Conservation (phyloP, 2,113 vertebrate genomes). For the Phainopepla nitens region DNA sequence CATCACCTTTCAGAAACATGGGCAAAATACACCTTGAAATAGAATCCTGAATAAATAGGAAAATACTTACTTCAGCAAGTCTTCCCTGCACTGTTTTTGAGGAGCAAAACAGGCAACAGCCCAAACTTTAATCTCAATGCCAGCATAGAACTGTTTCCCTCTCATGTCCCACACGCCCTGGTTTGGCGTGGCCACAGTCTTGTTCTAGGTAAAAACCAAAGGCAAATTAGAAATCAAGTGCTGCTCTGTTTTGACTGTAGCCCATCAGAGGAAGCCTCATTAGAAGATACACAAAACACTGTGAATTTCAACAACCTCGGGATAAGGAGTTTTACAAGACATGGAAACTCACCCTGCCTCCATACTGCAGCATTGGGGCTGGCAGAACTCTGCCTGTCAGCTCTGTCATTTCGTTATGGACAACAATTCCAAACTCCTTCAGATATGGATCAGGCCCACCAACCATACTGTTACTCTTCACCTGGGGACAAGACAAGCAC, state of each 20-base stretch:
- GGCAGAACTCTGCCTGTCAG: slow-evolving; percentile 95
- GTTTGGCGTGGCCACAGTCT: slow-evolving; percentile 98
- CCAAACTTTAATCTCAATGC: slow-evolving; percentile 99
- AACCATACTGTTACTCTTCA: slow-evolving; percentile 99
- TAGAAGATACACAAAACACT: background rate
- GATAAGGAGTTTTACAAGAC: background rate
- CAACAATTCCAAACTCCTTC: slow-evolving; percentile 97
- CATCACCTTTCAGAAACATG: background rate
- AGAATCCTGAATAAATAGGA: background rate
- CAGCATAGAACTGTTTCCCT: slow-evolving; percentile 98
- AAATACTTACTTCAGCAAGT: slow-evolving; percentile 93
- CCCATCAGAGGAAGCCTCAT: background rate
- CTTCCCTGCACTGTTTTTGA: slow-evolving; percentile 97
- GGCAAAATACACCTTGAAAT: background rate
- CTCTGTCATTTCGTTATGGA: slow-evolving; percentile 98
- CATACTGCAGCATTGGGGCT: slow-evolving; percentile 97
- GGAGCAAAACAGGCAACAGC: slow-evolving; percentile 98
- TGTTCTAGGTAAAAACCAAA: slow-evolving; percentile 82
- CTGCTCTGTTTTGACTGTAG: background rate
- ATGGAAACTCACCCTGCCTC: slow-evolving; percentile 89
- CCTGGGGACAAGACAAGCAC: slow-evolving; percentile 68
- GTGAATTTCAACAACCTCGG: background rate
- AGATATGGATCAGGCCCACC: slow-evolving; percentile 95
- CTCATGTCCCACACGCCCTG: slow-evolving; percentile 99
- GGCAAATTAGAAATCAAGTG: background rate